Conservation (phyloP, 2,888 invertebrate genomes). For the Drosophila demipolita region DNA sequence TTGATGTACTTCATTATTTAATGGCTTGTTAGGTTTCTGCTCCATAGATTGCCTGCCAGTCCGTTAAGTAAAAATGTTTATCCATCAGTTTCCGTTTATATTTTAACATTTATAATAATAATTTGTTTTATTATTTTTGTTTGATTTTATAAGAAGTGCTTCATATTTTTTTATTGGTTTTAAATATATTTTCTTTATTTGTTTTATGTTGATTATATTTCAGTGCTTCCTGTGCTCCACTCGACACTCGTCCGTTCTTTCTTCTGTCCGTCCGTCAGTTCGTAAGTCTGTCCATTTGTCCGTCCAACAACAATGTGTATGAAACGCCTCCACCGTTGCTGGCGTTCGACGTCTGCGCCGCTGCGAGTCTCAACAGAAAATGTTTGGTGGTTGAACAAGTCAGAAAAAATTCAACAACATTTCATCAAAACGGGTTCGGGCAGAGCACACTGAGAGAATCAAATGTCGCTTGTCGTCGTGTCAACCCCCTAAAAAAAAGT, state of each 20-base stretch:
- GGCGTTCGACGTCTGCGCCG: slow-evolving; percentile 75
- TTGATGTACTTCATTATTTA: background rate
- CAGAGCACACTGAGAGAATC: slow-evolving; percentile 39
- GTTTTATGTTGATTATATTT: slow-evolving; percentile 1
- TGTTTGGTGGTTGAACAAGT: slow-evolving; percentile 75
- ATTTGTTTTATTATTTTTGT: background rate
- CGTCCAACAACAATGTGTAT: slow-evolving; percentile 19
- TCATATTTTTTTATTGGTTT: background rate
- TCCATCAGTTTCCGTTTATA: background rate
- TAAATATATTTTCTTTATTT: background rate
- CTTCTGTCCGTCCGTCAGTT: slow-evolving; percentile 2
- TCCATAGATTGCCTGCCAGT: background rate
- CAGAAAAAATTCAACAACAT: slow-evolving; percentile 62
- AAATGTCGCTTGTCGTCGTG: fast-evolving
- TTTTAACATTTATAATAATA: background rate
- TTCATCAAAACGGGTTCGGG: slow-evolving; percentile 58
- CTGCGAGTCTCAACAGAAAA: slow-evolving; percentile 71
- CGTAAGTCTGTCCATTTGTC: slow-evolving; percentile 8
- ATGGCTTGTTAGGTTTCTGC: background rate
- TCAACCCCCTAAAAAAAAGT: background rate
- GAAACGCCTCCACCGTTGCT: slow-evolving; percentile 40
- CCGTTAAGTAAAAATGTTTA: background rate
- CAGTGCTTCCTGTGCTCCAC: slow-evolving; percentile 1
- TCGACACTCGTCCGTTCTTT: background rate
- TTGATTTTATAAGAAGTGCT: background rate